Evolutionary conservation across 2,113 vertebrate species (phyloP), one percentile per base, ranked within the genome.

Genomic region (Callospermophilus lateralis): DNA sequence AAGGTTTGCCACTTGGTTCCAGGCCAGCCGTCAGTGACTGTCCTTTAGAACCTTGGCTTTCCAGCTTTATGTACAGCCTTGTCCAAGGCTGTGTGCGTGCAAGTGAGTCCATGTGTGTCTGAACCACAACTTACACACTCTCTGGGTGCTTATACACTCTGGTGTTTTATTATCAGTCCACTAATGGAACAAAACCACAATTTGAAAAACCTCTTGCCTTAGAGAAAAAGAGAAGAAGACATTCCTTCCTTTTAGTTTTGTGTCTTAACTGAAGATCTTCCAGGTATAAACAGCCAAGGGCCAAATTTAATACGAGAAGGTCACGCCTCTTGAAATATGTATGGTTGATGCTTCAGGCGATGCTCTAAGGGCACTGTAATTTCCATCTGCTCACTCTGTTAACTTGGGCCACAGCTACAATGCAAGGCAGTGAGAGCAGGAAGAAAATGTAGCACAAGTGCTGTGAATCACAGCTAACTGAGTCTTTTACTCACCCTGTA

Each of bases 131-230:
- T 26, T 39, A 30, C 4, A 30, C 4, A 30, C 22, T 74, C 74
- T 77, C 32, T 78, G 1, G 79, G n/a, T 84, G 39, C 39, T n/a
- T 61, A 15, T 30, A 13, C 3, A 70, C 48, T 30, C 26, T 51
- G 5, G 12, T 65, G 0, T 74, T 80, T n/a, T 53, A 8, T 39
- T 15, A 22, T 51, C 24, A 28, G 67, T 5, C 37, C 51, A 58
- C 76, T 80, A 34, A 58, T 84, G 61, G 24, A 34, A 55, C 77
- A n/a, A 45, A 4, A 76, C 28, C 51, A 87, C 32, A 79, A 28
- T 88, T 90, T 95, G 65, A 63, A 85, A 95, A 92, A 32, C 72
- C 63, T 80, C 32, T 30, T 26, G 30, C 51, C 55, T 84, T 88
- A 68, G 28, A 93, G 58, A 63, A 72, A 88, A 81, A 77, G 11